Evolutionary conservation across 2,797 vertebrate genomes (phyloP).

Genomic region (Acrossocheilus fasciatus): DNA sequence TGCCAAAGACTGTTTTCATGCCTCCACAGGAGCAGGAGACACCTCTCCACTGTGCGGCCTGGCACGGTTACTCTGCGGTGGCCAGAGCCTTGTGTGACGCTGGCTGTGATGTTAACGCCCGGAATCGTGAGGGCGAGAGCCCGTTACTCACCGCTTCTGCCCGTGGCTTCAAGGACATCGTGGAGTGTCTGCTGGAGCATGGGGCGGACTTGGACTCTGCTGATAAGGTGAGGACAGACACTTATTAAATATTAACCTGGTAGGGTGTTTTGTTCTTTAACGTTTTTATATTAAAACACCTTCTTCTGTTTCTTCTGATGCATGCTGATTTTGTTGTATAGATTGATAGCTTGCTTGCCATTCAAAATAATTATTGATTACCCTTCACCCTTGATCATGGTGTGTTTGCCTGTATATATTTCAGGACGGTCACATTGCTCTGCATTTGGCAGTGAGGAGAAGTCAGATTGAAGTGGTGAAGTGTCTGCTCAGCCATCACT

Average conservation of each 20-base stretch:
- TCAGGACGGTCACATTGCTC: slow-evolving; percentile 93
- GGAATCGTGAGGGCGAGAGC: slow-evolving; percentile 93
- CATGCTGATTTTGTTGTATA: neutral
- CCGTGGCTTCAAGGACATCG: slow-evolving; percentile 94
- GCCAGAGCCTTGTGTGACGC: slow-evolving; percentile 89
- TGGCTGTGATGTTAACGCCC: slow-evolving; percentile 86
- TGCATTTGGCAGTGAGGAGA: slow-evolving; percentile 93
- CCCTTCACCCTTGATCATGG: neutral
- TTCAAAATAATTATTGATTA: neutral
- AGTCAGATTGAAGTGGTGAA: slow-evolving; percentile 94
- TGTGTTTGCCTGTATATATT: slow-evolving; percentile 40
- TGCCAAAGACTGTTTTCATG: slow-evolving; percentile 28
- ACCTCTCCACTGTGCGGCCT: slow-evolving; percentile 93
- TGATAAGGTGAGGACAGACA: slow-evolving; percentile 85
- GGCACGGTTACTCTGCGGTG: slow-evolving; percentile 93
- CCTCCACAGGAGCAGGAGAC: slow-evolving; percentile 91
- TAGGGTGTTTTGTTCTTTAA: neutral
- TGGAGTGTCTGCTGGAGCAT: slow-evolving; percentile 90
- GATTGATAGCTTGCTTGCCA: neutral
- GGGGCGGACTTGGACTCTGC: slow-evolving; percentile 85
- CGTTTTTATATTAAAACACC: neutral
- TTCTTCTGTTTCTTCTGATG: neutral
- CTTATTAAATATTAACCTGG: neutral
- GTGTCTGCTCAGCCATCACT: slow-evolving; percentile 86
- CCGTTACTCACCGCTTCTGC: slow-evolving; percentile 92